A percentile compares a stretch with the other conserved stretches of the same genome.
These are phyloP conservation scores for Melipona beecheii DNA, from an alignment of 2,888 invertebrate species.

Conservation along the genomic window DNA sequence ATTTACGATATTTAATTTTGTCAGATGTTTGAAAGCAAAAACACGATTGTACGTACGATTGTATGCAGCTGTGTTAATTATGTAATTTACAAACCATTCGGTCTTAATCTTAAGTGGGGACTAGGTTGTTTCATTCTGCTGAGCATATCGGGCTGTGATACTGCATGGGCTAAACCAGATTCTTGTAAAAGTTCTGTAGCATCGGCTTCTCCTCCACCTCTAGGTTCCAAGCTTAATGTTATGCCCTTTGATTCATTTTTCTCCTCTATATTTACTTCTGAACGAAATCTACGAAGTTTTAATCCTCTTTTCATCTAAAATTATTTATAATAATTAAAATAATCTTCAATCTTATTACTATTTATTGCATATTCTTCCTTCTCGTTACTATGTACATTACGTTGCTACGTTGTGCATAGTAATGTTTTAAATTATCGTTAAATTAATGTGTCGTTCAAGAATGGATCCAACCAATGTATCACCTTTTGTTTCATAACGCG, in stretches of 20 bases:
- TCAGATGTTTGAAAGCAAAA: neutral
- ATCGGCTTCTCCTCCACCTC: constrained; percentile 83
- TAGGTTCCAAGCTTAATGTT: constrained; percentile 79
- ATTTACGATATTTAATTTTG: neutral
- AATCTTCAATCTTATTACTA: neutral
- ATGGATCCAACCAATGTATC: neutral
- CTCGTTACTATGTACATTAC: neutral
- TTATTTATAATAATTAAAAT: constrained; percentile 12
- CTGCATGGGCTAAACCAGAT: constrained; percentile 82
- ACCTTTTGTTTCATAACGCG: constrained; percentile 83
- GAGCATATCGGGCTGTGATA: constrained; percentile 84
- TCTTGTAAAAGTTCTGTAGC: constrained; percentile 83
- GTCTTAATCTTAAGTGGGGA: constrained; percentile 76
- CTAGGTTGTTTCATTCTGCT: constrained; percentile 78
- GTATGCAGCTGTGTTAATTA: neutral
- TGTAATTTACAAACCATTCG: constrained; percentile 72
- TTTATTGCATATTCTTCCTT: too few species aligned
- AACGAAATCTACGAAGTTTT: constrained; percentile 82
- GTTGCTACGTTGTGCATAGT: too few species aligned
- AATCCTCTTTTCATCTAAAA: constrained; percentile 82
- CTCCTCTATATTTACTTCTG: constrained; percentile 84
- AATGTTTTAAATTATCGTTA: neutral
- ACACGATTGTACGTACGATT: neutral
- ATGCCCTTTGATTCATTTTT: constrained; percentile 77
- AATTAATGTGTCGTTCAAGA: neutral